Evolutionary conservation across 1,140 invertebrate species (phyloP).

Genomic region (Caenorhabditis remanei): DNA sequence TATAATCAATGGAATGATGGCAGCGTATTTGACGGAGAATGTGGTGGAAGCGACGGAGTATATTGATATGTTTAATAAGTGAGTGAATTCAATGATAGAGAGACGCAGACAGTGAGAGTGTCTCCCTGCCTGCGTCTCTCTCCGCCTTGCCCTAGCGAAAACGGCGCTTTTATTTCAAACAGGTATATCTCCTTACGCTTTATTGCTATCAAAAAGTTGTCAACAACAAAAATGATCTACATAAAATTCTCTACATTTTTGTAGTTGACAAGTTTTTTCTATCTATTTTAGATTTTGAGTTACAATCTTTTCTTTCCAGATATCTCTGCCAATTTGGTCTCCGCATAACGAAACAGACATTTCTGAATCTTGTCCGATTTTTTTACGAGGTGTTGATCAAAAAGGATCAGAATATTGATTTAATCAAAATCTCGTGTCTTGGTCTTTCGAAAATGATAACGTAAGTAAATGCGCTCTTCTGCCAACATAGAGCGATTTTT

Average conservation of each 20-base stretch:
- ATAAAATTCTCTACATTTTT: too few species aligned
- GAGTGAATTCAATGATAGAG: neutral
- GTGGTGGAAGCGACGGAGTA: neutral
- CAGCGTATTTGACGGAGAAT: slow-evolving; percentile 19
- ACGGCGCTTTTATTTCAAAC: too few species aligned
- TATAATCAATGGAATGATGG: slow-evolving; percentile 15
- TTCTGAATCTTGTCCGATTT: slow-evolving; percentile 25
- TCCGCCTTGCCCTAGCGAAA: too few species aligned
- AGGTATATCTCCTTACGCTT: too few species aligned
- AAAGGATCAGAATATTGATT: neutral
- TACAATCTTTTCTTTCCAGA: neutral
- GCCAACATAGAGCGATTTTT: too few species aligned
- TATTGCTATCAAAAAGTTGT: too few species aligned
- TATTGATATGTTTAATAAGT: neutral
- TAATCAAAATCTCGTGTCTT: neutral
- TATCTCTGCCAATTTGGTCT: neutral
- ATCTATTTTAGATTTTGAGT: neutral
- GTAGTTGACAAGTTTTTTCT: too few species aligned
- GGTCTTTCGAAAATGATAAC: slow-evolving; percentile 12
- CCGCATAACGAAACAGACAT: neutral
- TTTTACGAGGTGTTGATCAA: neutral
- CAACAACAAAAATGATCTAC: too few species aligned
- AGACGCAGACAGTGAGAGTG: too few species aligned
- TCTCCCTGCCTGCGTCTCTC: too few species aligned
- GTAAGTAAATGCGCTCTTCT: neutral